phyloP scores from a whole-genome alignment of 2,797 vertebrate genomes.

The Euthynnus affinis region DNA sequence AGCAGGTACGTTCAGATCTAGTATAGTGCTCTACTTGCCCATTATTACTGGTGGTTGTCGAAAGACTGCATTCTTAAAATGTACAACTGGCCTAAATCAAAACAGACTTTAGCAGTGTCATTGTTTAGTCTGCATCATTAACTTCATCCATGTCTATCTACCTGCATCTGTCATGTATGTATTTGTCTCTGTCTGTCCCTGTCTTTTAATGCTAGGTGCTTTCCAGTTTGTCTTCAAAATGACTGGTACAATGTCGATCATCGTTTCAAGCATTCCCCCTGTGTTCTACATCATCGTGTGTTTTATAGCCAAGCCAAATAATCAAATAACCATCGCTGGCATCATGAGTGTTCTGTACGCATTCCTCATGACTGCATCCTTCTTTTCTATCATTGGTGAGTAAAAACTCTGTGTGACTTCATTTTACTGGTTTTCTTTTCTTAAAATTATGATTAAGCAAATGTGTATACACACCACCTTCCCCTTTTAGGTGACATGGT shows the following conservation, averaged over 20 bases:
- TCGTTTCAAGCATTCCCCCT: conserved; percentile 82
- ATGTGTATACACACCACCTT: background rate
- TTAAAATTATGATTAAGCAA: background rate
- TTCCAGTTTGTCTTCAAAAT: conserved; percentile 85
- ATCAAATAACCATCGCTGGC: conserved; percentile 85
- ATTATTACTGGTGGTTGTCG: background rate
- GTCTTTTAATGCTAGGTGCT: conserved; percentile 77
- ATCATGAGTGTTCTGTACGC: conserved; percentile 87
- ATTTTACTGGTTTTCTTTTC: background rate
- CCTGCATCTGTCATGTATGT: background rate
- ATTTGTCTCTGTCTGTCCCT: background rate
- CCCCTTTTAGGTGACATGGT: conserved; percentile 85
- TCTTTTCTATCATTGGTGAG: conserved; percentile 88
- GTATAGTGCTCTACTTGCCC: background rate
- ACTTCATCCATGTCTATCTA: background rate
- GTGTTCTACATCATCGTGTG: conserved; percentile 85
- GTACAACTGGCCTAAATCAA: no score
- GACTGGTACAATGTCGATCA: conserved; percentile 76
- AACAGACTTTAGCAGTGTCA: background rate
- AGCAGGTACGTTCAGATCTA: conserved; percentile 78
- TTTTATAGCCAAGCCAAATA: conserved; percentile 82
- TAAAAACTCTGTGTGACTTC: conserved; percentile 2
- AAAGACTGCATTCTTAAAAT: background rate
- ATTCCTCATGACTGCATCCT: conserved; percentile 88
- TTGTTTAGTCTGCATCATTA: background rate